A percentile compares a stretch with the other conserved stretches of the same genome.
phyloP scores from a whole-genome alignment of 2,888 invertebrate species.

The Stomorhina lunata region DNA sequence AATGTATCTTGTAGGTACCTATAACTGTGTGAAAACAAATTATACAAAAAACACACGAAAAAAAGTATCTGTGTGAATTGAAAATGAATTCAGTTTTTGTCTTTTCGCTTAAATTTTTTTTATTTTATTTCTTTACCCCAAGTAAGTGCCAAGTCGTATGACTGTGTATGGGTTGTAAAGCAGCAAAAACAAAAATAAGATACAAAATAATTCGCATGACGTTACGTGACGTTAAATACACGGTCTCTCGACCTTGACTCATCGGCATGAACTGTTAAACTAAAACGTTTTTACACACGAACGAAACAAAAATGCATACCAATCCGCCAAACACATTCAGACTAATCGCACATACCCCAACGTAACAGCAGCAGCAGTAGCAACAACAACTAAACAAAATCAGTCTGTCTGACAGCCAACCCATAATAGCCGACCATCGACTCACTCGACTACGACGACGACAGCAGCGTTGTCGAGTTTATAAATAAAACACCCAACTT shows the following conservation, averaged over 20 bases:
- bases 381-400: too few species aligned
- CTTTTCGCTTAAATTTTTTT: not conserved
- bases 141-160: too few species aligned
- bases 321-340: constrained; percentile 15
- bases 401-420: constrained; percentile 20
- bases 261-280: constrained; percentile 79
- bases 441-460: not conserved
- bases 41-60: not conserved
- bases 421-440: constrained; percentile 1
- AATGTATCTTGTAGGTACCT: too few species aligned
- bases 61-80: constrained; percentile 69
- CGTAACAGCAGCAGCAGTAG: not conserved
- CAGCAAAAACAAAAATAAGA: constrained; percentile 17
- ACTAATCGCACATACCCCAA: not conserved
- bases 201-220: constrained; percentile 73
- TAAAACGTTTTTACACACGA: constrained; percentile 66
- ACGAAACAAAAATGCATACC: constrained; percentile 54
- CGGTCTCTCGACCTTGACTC: constrained; percentile 79
- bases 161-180: constrained; percentile 16
- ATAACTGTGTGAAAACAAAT: not conserved
- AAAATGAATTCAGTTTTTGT: constrained; percentile 73
- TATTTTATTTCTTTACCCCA: not conserved
- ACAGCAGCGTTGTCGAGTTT: not conserved
- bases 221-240: constrained; percentile 73
- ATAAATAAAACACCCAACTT: constrained; percentile 21